phyloP scores from a whole-genome alignment of 2,797 vertebrate species.

The Lagodon rhomboides region DNA sequence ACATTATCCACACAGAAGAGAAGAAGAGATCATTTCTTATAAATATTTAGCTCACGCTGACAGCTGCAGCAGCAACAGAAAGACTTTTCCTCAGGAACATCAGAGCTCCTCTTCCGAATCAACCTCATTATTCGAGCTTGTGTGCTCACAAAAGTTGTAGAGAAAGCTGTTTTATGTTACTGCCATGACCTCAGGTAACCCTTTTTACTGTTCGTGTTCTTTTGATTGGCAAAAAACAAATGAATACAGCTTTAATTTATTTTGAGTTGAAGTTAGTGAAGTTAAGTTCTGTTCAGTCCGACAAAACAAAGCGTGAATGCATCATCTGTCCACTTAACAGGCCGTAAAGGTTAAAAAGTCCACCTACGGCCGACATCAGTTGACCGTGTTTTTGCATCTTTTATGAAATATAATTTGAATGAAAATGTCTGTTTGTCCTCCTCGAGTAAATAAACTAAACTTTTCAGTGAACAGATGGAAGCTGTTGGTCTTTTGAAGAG shows the following conservation, averaged over 20 bases:
- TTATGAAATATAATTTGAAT: neutral
- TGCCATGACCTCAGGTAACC: neutral
- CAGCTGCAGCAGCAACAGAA: neutral
- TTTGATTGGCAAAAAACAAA: slow-evolving; percentile 3
- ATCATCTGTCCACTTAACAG: neutral
- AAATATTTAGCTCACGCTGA: neutral
- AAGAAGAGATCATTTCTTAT: neutral
- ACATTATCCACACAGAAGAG: neutral
- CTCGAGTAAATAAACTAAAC: neutral
- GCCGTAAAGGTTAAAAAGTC: neutral
- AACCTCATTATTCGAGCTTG: neutral
- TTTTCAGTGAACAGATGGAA: neutral
- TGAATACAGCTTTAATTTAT: neutral
- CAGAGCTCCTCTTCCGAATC: neutral
- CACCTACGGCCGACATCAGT: neutral
- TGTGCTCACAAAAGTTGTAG: neutral
- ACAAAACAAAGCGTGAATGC: neutral
- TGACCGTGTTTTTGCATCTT: neutral
- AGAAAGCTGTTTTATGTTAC: neutral
- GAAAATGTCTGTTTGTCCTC: neutral
- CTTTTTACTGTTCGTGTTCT: neutral
- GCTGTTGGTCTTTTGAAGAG: no score
- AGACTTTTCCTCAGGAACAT: neutral
- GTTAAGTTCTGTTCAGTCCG: neutral
- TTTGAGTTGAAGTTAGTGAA: slow-evolving; percentile 12